A percentile compares a stretch with the other conserved stretches of the same genome.
These are phyloP conservation scores for Myiopsitta monachus DNA, from an alignment of 2,113 vertebrate genomes.

Conservation along the genomic window DNA sequence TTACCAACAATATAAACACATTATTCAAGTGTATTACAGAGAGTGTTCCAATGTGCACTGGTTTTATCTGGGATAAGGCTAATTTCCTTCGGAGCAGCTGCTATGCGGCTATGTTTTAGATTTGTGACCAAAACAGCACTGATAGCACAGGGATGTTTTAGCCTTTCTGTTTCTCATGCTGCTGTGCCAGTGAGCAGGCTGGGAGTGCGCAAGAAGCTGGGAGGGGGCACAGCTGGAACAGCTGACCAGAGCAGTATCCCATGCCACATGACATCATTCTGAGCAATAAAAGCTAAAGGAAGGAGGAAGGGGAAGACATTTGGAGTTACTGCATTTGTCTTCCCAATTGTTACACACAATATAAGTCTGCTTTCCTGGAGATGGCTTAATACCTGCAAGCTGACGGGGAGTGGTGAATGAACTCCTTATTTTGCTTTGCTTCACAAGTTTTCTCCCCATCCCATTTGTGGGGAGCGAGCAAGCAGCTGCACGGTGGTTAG, in stretches of 20 bases:
- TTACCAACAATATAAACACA: neutral
- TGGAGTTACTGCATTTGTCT: neutral
- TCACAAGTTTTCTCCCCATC: neutral
- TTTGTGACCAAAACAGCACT: neutral
- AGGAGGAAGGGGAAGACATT: neutral
- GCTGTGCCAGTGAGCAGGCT: neutral
- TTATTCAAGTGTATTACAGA: neutral
- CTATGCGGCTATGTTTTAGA: neutral
- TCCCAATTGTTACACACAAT: neutral
- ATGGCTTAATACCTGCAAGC: neutral
- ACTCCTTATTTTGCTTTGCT: neutral
- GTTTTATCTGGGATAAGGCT: neutral
- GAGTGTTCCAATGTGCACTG: neutral
- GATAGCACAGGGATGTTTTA: neutral
- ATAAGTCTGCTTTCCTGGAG: neutral
- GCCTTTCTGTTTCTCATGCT: neutral
- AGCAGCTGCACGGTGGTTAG: neutral
- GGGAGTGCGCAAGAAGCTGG: neutral
- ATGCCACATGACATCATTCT: no score
- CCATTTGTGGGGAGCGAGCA: rapidly evolving
- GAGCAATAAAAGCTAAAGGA: neutral
- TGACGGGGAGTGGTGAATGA: rapidly evolving
- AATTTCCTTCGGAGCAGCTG: neutral
- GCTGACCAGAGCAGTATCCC: neutral
- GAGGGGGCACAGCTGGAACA: neutral